These are phyloP conservation scores for Isaurus tuberculatus DNA, from an alignment of 92 coral and sea anemone species.

Conservation along the genomic window DNA sequence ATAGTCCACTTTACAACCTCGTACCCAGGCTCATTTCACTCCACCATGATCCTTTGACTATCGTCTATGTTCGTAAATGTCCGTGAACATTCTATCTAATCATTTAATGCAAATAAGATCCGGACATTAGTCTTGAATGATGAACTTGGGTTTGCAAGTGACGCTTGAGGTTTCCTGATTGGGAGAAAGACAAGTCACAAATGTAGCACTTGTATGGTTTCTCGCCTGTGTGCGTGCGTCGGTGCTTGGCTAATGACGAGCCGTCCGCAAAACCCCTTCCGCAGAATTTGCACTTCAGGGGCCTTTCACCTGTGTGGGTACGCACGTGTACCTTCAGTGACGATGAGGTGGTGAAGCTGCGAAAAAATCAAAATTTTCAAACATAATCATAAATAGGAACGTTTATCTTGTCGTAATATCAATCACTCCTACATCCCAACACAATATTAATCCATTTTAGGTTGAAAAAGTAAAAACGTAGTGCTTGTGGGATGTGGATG, in stretches of 20 bases:
- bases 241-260: slow-evolving; percentile 68
- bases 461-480: no score
- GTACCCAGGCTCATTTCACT: no score
- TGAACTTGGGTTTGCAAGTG: slow-evolving; percentile 45
- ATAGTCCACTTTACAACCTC: no score
- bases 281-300: slow-evolving; percentile 58
- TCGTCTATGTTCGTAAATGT: no score
- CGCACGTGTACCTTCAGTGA: slow-evolving; percentile 64
- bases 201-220: slow-evolving; percentile 62
- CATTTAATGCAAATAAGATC: no score
- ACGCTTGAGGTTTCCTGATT: slow-evolving; percentile 67
- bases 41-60: no score
- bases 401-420: no score
- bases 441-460: no score
- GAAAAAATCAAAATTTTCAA: neutral
- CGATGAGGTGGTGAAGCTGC: slow-evolving; percentile 63
- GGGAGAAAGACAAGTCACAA: slow-evolving; percentile 63
- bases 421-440: no score
- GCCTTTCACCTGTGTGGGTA: slow-evolving; percentile 66
- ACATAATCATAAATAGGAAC: neutral
- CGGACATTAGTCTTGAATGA: neutral
- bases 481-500: no score
- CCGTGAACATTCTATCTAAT: no score
- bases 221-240: slow-evolving; percentile 65
- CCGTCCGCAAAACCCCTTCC: slow-evolving; percentile 64